These are phyloP conservation scores for Tolypeutes matacus DNA, from an alignment of 2,797 vertebrate genomes.

Conservation along the genomic window DNA sequence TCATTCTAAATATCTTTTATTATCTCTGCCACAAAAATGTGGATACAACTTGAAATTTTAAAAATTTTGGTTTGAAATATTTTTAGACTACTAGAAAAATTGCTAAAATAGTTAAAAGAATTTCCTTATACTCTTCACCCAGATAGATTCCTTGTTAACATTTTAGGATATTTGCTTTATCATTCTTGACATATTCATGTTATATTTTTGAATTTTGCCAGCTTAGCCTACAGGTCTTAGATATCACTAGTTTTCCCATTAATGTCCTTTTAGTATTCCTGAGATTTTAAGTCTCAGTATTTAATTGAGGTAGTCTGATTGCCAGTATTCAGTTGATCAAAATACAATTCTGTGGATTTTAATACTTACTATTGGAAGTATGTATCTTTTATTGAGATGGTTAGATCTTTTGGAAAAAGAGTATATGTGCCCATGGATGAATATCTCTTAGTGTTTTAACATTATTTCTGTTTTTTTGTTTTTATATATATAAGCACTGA, in stretches of 20 bases:
- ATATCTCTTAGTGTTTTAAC: background rate
- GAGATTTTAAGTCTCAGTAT: background rate
- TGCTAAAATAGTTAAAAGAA: background rate
- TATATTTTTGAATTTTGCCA: conserved; percentile 22
- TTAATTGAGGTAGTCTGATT: background rate
- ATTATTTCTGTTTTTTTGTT: background rate
- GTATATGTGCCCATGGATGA: background rate
- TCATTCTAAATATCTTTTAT: background rate
- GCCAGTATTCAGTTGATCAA: background rate
- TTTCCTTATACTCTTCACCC: background rate
- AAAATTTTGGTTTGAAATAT: conserved; percentile 41
- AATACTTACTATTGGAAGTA: background rate
- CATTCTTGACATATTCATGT: background rate
- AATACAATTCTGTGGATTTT: background rate
- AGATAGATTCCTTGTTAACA: background rate
- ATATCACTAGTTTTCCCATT: conserved; percentile 13
- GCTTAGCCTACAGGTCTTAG: background rate
- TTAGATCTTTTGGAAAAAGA: background rate
- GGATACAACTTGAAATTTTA: background rate
- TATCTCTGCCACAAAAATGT: conserved; percentile 21
- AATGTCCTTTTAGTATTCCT: conserved; percentile 31
- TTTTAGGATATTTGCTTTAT: conserved; percentile 19
- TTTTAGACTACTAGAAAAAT: background rate
- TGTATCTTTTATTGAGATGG: background rate
- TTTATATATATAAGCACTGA: background rate